Evolutionary conservation across 1,140 invertebrate species (phyloP), one percentile per base, ranked within the genome.

Genomic region (Holotrichia oblita): DNA sequence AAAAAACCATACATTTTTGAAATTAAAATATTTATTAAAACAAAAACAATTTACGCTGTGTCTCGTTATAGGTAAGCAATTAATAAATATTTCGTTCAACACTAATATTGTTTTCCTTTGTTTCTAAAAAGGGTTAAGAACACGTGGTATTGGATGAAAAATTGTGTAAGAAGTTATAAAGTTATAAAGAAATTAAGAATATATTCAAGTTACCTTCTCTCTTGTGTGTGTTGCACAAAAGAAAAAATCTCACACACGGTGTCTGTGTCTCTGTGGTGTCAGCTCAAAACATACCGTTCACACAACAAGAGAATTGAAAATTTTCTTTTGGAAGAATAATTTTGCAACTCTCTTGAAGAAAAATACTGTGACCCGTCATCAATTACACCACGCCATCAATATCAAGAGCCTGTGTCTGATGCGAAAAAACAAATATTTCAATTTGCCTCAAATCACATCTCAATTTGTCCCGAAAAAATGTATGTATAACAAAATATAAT

Each of bases 91-190:
- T 83, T 74, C 76, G 78, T 81, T 81, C 72, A 80, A 81, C 80
- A 86, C 85, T 86, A 86, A 86, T 85, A 80, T 84, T 82, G 83
- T 82, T 86, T 86, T 76, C 75, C 75, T 85, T 84, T 82, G 81
- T 84, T 84, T 55, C 85, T 83, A 80, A 86, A 84, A 86, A 86
- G 85, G 85, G 81, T 84, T 85, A 82, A 82, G 81, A 84, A 84
- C 84, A 86, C 83, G 84, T 85, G 82, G 82, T 83, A 82, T 84
- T 81, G 85, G 83, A 84, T 86, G 84, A 86, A 34, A 34, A 84
- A 83, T 85, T 84, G 84, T 84, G 84, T 55, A 55, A 55, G 48
- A 55, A 55, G 48, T 55, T 55, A 55, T 55, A 85, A 83, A 82
- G 83, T 83, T 84, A 80, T 81, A 12, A 76, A 76, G 77, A 80